Conservation (phyloP, 2,888 invertebrate species). For the Metalampra italica region DNA sequence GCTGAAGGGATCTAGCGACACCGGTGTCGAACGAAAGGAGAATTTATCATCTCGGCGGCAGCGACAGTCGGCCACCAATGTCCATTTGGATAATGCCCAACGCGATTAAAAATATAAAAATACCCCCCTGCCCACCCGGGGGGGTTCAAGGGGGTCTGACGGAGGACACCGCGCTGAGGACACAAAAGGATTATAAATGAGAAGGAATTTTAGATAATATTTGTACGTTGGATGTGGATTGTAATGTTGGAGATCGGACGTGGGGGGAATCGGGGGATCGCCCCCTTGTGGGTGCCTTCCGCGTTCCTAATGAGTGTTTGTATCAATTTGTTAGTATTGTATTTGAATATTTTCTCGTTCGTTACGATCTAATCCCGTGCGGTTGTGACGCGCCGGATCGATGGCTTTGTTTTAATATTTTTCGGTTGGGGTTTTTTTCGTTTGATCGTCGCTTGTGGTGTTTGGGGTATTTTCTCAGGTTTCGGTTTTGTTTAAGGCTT, state of each 20-base stretch:
- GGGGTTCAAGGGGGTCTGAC: constrained; percentile 51
- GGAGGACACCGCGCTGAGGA: constrained; percentile 77
- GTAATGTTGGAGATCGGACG: constrained; percentile 68
- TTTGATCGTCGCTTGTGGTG: constrained; percentile 64
- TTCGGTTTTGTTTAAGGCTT: background rate
- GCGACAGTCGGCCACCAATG: constrained; percentile 72
- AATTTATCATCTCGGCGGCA: constrained; percentile 77
- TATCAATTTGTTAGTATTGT: constrained; percentile 80
- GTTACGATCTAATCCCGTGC: constrained; percentile 75
- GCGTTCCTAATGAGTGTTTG: constrained; percentile 77
- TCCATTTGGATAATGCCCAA: constrained; percentile 79
- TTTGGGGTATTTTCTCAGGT: constrained; percentile 50
- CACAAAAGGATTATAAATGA: constrained; percentile 80
- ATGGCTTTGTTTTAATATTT: constrained; percentile 64
- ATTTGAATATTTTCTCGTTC: constrained; percentile 77
- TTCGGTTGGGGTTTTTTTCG: constrained; percentile 46
- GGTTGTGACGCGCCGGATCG: constrained; percentile 62
- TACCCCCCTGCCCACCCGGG: constrained; percentile 56
- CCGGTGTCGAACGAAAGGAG: constrained; percentile 76
- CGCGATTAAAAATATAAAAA: constrained; percentile 80
- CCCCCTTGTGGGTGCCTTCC: constrained; percentile 45
- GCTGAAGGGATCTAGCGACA: constrained; percentile 19
- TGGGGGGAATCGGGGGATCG: constrained; percentile 31
- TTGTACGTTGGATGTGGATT: constrained; percentile 78
- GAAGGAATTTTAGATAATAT: constrained; percentile 80